These are phyloP conservation scores for Drosophila murphyi DNA, from an alignment of 1,140 invertebrate genomes.

Conservation along the genomic window DNA sequence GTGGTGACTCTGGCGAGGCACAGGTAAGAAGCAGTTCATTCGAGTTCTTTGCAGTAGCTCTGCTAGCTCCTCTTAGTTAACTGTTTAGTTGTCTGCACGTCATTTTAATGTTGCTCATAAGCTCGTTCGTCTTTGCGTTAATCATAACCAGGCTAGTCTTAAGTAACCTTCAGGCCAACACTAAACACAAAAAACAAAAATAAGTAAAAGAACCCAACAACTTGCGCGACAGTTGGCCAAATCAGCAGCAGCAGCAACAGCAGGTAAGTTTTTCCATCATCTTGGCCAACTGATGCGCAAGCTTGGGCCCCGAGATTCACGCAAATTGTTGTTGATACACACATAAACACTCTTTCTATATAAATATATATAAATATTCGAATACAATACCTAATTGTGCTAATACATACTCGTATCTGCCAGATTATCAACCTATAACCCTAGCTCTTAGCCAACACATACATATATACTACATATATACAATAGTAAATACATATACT, in stretches of 20 bases:
- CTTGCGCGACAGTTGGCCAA: conserved; percentile 37
- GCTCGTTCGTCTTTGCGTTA: conserved; percentile 52
- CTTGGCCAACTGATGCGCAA: conserved; percentile 33
- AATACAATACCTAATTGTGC: conserved; percentile 69
- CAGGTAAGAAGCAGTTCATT: conserved; percentile 60
- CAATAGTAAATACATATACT: conserved; percentile 12
- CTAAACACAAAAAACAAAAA: conserved; percentile 6
- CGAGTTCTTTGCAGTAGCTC: conserved; percentile 23
- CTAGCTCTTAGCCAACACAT: conserved; percentile 61
- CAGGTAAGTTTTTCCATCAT: conserved; percentile 41
- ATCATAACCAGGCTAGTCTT: conserved; percentile 61
- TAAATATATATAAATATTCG: conserved; percentile 18
- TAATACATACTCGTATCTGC: conserved; percentile 68
- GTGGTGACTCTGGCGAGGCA: conserved; percentile 67
- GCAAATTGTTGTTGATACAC: conserved; percentile 81
- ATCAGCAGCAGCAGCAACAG: neutral
- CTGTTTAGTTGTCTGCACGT: conserved; percentile 67
- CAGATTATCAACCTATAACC: conserved; percentile 70
- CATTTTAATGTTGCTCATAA: conserved; percentile 74
- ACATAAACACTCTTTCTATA: conserved; percentile 39
- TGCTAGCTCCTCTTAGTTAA: conserved; percentile 30
- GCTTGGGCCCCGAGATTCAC: conserved; percentile 24
- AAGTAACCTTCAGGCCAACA: conserved; percentile 32
- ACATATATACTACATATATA: conserved; percentile 22
- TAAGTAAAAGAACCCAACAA: conserved; percentile 8